Evolutionary conservation across 2,888 invertebrate genomes (phyloP), one percentile per base, ranked within the genome.

Genomic region (Aquatica leii): DNA sequence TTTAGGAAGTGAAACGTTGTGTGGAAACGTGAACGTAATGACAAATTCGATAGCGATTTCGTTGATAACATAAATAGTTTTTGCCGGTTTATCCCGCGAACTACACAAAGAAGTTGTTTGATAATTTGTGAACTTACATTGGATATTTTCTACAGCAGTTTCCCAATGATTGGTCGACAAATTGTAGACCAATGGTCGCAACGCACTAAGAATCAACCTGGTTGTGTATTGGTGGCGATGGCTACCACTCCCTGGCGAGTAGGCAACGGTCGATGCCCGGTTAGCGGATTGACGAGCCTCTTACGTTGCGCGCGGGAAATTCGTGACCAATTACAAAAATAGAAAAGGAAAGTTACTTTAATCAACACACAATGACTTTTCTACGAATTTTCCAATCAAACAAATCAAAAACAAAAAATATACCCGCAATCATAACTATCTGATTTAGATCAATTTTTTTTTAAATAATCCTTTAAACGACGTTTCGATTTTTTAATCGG

Each of bases 81-180:
- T 72, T 69, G 73, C 74, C 77, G 76, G 78, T 74, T 74, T 75
- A 76, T 76, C 76, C 76, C 75, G 78, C 73, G 73, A 76, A 74
- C 73, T 73, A 73, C 77, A 75, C 74, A 75, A 75, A 73, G 76
- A 59, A 78, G 79, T 80, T 81, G 85, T 84, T 85, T 85, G 86
- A 86, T 86, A 87, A 87, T 87, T 87, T 87, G 86, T 86, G 86
- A 84, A 89, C 89, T 89, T 88, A 89, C 89, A 87, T 88, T 87
- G 87, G 87, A 86, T 86, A 87, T 85, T 86, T 86, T 85, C 84
- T 85, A 84, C 83, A 82, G 88, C 88, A 89, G 88, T 90, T 88
- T 91, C 88, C 87, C 90, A 86, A 90, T 91, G 92, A 92, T 93
- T 93, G 93, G 92, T 90, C 90, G 90, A 88, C 88, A 87, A 89